Conservation (phyloP, 1,140 invertebrate genomes). For the Drosophila mayri region DNA sequence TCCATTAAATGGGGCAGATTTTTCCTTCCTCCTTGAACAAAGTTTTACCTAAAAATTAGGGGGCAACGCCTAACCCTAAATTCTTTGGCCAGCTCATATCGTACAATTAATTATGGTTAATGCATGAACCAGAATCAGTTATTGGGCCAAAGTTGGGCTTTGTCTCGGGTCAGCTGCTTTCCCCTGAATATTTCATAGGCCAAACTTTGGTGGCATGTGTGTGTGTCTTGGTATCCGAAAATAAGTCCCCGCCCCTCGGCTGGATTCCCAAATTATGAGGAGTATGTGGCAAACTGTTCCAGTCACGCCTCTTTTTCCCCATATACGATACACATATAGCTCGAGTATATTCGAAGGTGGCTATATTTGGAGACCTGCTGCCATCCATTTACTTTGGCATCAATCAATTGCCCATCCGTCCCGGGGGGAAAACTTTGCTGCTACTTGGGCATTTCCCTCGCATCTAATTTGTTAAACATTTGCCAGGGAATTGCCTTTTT, state of each 20-base stretch:
- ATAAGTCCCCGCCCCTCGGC: constrained; percentile 16
- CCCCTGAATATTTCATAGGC: constrained; percentile 47
- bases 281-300: constrained; percentile 20
- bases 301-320: constrained; percentile 29
- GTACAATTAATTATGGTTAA: constrained; percentile 48
- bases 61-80: constrained; percentile 20
- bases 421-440: constrained; percentile 37
- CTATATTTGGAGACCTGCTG: constrained; percentile 35
- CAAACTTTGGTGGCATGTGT: constrained; percentile 37
- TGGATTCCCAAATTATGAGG: constrained; percentile 26
- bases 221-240: constrained; percentile 24
- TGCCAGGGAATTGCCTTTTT: constrained; percentile 57
- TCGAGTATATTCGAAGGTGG: not conserved
- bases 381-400: constrained; percentile 53
- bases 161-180: constrained; percentile 17
- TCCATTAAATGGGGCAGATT: not conserved
- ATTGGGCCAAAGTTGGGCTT: constrained; percentile 9
- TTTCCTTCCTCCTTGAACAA: not conserved
- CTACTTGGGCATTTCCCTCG: constrained; percentile 40
- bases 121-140: constrained; percentile 32
- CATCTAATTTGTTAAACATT: constrained; percentile 67
- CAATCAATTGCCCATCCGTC: constrained; percentile 45
- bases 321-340: not conserved
- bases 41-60: constrained; percentile 36
- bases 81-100: not conserved